A percentile compares a stretch with the other conserved stretches of the same genome.
phyloP scores from a whole-genome alignment of 1,140 invertebrate genomes.

The Trinorchestia longiramus region DNA sequence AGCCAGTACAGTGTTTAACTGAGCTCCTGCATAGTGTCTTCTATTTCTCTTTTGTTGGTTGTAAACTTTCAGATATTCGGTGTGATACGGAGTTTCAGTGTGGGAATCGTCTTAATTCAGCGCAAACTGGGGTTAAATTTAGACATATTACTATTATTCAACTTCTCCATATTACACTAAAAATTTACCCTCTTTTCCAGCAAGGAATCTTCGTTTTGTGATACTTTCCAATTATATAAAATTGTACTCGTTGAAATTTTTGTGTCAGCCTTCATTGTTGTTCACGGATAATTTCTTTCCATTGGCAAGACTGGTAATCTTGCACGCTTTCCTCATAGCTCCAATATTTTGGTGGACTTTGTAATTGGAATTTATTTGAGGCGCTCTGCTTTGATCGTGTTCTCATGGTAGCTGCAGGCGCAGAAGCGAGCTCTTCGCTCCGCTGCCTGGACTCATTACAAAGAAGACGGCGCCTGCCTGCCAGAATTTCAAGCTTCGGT shows the following conservation, averaged over 20 bases:
- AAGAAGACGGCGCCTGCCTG: conserved; percentile 48
- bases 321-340: background rate
- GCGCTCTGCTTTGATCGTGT: background rate
- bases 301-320: background rate
- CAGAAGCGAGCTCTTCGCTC: background rate
- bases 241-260: background rate
- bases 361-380: background rate
- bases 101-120: background rate
- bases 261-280: background rate
- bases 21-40: background rate
- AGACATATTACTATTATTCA: background rate
- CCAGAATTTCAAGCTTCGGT: conserved; percentile 42
- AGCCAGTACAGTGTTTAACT: background rate
- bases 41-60: background rate
- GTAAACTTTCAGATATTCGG: background rate
- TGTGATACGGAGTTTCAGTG: background rate
- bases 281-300: background rate
- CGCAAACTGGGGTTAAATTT: no score
- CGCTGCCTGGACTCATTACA: conserved; percentile 32
- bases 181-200: background rate
- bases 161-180: background rate
- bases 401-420: background rate
- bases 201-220: background rate
- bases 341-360: background rate
- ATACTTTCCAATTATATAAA: background rate